Evolutionary conservation across 2,113 vertebrate genomes (phyloP).

Genomic region (Hyla sarda): DNA sequence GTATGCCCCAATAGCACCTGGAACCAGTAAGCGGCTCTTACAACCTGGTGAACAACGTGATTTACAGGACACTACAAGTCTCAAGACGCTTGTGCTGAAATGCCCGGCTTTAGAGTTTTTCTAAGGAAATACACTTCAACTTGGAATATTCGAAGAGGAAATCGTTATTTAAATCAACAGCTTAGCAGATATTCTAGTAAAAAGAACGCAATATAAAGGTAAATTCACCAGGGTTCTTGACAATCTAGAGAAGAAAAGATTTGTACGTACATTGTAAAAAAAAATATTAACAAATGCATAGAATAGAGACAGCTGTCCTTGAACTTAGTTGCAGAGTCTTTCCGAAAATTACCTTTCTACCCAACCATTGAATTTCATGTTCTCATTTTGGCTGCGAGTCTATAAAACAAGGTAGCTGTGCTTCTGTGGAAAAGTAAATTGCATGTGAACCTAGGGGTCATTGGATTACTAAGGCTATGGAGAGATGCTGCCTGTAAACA

Average conservation of each 20-base stretch:
- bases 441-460: neutral
- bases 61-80: neutral
- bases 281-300: neutral
- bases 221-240: neutral
- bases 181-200: neutral
- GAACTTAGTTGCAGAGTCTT: neutral
- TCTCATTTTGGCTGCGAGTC: neutral
- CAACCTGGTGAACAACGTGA: neutral
- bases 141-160: neutral
- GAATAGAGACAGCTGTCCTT: neutral
- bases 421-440: neutral
- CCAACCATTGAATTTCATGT: neutral
- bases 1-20: neutral
- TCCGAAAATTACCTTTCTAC: neutral
- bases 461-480: neutral
- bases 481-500: neutral
- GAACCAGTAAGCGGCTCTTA: neutral
- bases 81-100: neutral
- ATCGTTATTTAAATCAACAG: neutral
- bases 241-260: neutral
- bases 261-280: neutral
- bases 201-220: neutral
- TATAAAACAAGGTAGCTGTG: neutral
- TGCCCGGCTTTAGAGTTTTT: neutral
- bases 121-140: neutral